Base-by-base conservation (phyloP, 1,140 invertebrate species). In the Onthophagus taurus region DNA sequence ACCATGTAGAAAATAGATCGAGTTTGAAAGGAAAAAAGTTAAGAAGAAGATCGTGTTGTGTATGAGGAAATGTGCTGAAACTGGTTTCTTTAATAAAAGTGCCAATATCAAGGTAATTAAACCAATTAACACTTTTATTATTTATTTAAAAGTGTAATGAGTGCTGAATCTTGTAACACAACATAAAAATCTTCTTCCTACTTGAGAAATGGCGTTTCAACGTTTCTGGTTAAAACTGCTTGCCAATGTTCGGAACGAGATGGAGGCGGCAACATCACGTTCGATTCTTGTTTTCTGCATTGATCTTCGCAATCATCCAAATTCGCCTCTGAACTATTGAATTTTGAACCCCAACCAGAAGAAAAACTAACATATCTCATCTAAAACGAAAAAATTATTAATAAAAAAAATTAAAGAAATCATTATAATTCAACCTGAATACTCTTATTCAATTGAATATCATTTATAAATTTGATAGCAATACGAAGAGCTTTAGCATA, bases 231-330 rank as follows among this genome's bases (percentile, higher is more conserved):
- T n/a, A 50, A 26, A 6, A 50, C 38, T 4, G 30, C 26, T 11
- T 36, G 47, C 44, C 48, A 50, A 38, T 50, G 48, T 12, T 50
- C 38, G 4, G 44, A 46, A 12, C 41, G 18, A 14, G 43, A 35
- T 14, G 43, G 30, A 6, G 24, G 20, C 26, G 44, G 39, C 42
- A 33, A 39, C 16, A 16, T 23, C 19, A 36, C 21, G 31, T 31
- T 31, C 9, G 16, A 44, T 30, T 24, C 41, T 47, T 18, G 48
- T 47, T 39, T 56, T 51, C 47, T 54, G 14, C 48, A 37, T 38
- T 59, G 72, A 43, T 74, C 71, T 59, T 79, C 71, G 47, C 67
- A 77, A 47, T 80, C 77, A 45, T 79, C 75, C 46, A 80, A 60
- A 20, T 67, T 68, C 3, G 76, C 67, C 36, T 73, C 70, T 23